Conservation (phyloP, 2,888 invertebrate genomes). For the Apamea epomidion region DNA sequence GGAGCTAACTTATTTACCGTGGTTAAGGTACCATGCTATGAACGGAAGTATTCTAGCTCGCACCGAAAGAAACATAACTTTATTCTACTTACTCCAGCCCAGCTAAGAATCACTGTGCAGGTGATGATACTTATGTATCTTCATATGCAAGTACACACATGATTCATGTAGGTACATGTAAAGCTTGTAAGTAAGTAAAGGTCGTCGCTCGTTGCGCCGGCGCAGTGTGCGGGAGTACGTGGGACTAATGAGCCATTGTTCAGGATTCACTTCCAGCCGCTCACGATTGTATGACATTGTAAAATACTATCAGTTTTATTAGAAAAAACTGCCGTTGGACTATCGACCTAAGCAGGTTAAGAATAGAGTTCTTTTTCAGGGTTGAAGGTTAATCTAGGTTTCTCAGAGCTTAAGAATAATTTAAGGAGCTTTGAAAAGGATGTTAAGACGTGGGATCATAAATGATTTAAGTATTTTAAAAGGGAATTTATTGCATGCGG, state of each 20-base stretch:
- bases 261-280: constrained; percentile 58
- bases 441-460: constrained; percentile 10
- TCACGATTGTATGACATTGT: constrained; percentile 55
- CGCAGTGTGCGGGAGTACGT: constrained; percentile 51
- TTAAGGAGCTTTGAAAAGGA: constrained; percentile 20
- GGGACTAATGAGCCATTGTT: constrained; percentile 72
- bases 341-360: background rate
- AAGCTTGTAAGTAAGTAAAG: constrained; percentile 35
- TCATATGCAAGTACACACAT: background rate
- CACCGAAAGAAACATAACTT: background rate
- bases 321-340: background rate
- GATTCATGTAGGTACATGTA: constrained; percentile 4
- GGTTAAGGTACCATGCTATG: background rate
- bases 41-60: background rate
- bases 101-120: background rate
- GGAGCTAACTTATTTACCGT: background rate
- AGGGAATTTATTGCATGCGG: background rate
- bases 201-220: constrained; percentile 50
- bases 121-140: background rate
- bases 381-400: background rate
- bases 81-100: background rate
- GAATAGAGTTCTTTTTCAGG: background rate
- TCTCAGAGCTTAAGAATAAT: constrained; percentile 3
- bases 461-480: background rate
- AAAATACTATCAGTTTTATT: constrained; percentile 41